A percentile compares a stretch with the other conserved stretches of the same genome.
Conservation (phyloP, 2,888 invertebrate species). For the Lamellibrachia satsuma region DNA sequence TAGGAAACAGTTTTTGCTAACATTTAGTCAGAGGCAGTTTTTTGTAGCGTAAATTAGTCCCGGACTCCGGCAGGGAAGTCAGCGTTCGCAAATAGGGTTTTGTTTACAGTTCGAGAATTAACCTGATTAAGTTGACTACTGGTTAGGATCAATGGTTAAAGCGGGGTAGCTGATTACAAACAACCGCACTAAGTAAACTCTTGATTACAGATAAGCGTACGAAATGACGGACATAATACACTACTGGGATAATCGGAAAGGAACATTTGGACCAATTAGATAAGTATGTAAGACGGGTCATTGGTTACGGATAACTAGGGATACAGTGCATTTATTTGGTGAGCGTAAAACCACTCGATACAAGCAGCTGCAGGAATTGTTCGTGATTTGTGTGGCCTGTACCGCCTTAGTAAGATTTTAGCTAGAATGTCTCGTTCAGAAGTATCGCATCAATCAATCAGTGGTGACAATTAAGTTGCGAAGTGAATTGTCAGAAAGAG, state of each 20-base stretch:
- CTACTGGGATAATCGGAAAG: neutral
- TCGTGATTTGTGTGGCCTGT: neutral
- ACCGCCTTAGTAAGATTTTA: no score
- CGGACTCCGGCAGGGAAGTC: no score
- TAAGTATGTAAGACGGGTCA: neutral
- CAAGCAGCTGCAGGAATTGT: neutral
- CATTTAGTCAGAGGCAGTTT: no score
- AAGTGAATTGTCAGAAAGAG: no score
- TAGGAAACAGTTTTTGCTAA: no score
- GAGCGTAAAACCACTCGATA: neutral
- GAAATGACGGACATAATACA: neutral
- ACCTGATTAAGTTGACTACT: no score
- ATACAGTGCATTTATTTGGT: neutral
- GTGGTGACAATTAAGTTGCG: neutral
- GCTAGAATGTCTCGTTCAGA: neutral
- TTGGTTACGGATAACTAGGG: neutral
- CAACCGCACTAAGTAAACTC: neutral
- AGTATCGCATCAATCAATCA: neutral
- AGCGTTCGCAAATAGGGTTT: no score
- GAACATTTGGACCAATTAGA: neutral
- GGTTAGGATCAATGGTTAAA: no score
- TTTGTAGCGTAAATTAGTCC: no score
- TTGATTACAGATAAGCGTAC: neutral
- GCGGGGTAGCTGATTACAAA: no score
- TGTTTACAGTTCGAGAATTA: no score